phyloP scores from a whole-genome alignment of 2,888 invertebrate genomes.

The Cynaeus angustus region DNA sequence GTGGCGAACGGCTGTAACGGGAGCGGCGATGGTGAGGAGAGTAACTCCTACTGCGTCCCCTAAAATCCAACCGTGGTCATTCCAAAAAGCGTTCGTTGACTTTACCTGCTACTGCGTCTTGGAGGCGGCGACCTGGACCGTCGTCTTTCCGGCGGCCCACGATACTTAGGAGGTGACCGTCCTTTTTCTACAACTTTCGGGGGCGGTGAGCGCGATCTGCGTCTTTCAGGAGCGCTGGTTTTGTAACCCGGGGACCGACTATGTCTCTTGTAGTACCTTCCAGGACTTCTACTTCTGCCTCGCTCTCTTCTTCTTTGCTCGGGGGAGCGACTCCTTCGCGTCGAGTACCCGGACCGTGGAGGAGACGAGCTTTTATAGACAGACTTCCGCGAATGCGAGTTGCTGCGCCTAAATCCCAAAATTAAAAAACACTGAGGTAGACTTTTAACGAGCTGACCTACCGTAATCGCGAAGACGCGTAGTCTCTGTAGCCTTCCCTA shows the following conservation, averaged over 20 bases:
- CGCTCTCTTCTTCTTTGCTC: background rate
- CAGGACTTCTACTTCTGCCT: too few relatives aligned
- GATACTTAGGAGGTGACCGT: conserved; percentile 2
- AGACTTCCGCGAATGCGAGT: conserved; percentile 5
- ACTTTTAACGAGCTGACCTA: conserved; percentile 7
- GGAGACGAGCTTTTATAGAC: conserved; percentile 12
- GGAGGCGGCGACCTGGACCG: conserved; percentile 10
- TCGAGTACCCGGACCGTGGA: conserved; percentile 4
- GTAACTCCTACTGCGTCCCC: conserved; percentile 18
- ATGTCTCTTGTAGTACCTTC: conserved; percentile 1
- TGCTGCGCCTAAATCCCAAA: conserved; percentile 17
- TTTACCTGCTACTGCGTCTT: conserved; percentile 13
- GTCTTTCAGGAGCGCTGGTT: background rate
- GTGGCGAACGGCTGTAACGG: conserved; percentile 15
- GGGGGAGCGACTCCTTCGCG: conserved; percentile 8
- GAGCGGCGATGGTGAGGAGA: conserved; percentile 10
- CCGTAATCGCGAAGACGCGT: conserved; percentile 4
- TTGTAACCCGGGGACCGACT: conserved; percentile 3
- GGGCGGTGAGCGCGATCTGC: conserved; percentile 8
- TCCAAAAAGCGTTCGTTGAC: background rate
- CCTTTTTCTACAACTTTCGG: background rate
- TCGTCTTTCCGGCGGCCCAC: conserved; percentile 3
- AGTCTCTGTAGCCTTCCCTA: background rate
- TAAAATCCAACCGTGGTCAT: background rate
- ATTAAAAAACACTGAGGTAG: background rate